Conservation (phyloP, 1,140 invertebrate genomes). For the Bombus superbus region DNA sequence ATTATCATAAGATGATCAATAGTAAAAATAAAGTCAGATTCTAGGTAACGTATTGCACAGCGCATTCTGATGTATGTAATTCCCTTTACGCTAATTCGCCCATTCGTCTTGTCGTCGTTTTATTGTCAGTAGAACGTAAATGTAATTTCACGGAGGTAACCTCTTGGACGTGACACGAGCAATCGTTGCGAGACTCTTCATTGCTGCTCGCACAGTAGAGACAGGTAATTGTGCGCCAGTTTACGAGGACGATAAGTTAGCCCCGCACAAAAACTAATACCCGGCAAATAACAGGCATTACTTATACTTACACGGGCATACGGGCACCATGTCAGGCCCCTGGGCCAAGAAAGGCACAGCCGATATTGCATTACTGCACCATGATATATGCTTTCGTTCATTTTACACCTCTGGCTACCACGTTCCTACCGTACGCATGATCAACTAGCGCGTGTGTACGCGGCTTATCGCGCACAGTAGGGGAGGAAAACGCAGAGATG, state of each 20-base stretch:
- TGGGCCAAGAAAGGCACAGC: conserved; percentile 52
- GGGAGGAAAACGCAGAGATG: not conserved
- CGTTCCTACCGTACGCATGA: not conserved
- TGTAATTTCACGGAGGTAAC: conserved; percentile 62
- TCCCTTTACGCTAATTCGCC: conserved; percentile 40
- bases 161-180: conserved; percentile 56
- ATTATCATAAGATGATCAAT: not conserved
- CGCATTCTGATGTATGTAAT: conserved; percentile 31
- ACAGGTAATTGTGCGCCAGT: conserved; percentile 73
- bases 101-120: conserved; percentile 65
- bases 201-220: conserved; percentile 59
- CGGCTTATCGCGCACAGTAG: conserved; percentile 15
- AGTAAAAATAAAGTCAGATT: not conserved
- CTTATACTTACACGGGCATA: conserved; percentile 70
- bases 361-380: conserved; percentile 72
- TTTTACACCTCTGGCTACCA: conserved; percentile 69
- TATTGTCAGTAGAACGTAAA: conserved; percentile 59
- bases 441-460: conserved; percentile 11
- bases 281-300: conserved; percentile 75
- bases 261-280: conserved; percentile 73
- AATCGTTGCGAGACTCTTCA: conserved; percentile 40
- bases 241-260: conserved; percentile 76
- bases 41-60: conserved; percentile 31
- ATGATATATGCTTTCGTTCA: conserved; percentile 73
- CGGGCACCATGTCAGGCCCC: conserved; percentile 46